Percentiles rank a stretch among this genome's conserved stretches.
These are phyloP conservation scores for Zophobas atratus DNA, from an alignment of 1,140 invertebrate species.

Conservation along the genomic window DNA sequence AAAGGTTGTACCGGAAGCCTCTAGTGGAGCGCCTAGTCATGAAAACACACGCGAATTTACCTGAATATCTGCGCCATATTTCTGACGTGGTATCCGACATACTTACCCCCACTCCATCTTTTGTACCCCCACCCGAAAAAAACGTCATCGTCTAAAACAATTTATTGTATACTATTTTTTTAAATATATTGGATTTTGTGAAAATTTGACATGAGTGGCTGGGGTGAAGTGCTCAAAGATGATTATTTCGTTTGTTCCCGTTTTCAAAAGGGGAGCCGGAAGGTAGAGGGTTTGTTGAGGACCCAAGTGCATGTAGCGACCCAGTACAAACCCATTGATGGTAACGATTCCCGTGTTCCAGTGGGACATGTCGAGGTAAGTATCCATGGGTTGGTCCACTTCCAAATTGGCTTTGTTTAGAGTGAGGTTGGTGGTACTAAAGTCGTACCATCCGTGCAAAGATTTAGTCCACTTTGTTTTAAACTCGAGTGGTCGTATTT, in stretches of 20 bases:
- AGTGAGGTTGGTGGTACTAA: slow-evolving; percentile 53
- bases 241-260: slow-evolving; percentile 68
- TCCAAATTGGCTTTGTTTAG: slow-evolving; percentile 58
- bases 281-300: slow-evolving; percentile 74
- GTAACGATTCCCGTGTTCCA: slow-evolving; percentile 74
- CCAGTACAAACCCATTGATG: slow-evolving; percentile 76
- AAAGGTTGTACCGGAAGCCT: slow-evolving; percentile 74
- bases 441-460: slow-evolving; percentile 45
- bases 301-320: slow-evolving; percentile 71
- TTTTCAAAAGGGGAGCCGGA: slow-evolving; percentile 70
- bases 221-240: slow-evolving; percentile 62
- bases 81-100: slow-evolving; percentile 54
- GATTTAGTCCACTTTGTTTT: slow-evolving; percentile 64
- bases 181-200: slow-evolving; percentile 35
- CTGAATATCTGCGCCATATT: slow-evolving; percentile 55
- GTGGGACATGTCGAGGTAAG: slow-evolving; percentile 64
- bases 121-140: slow-evolving; percentile 27
- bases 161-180: slow-evolving; percentile 10
- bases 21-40: slow-evolving; percentile 69
- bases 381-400: slow-evolving; percentile 48
- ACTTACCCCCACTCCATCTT: slow-evolving; percentile 39
- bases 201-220: slow-evolving; percentile 48
- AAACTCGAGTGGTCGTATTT: slow-evolving; percentile 71
- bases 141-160: slow-evolving; percentile 32
- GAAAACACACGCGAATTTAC: slow-evolving; percentile 50